phyloP scores from a whole-genome alignment of 2,797 vertebrate genomes.

The Syncerus caffer region DNA sequence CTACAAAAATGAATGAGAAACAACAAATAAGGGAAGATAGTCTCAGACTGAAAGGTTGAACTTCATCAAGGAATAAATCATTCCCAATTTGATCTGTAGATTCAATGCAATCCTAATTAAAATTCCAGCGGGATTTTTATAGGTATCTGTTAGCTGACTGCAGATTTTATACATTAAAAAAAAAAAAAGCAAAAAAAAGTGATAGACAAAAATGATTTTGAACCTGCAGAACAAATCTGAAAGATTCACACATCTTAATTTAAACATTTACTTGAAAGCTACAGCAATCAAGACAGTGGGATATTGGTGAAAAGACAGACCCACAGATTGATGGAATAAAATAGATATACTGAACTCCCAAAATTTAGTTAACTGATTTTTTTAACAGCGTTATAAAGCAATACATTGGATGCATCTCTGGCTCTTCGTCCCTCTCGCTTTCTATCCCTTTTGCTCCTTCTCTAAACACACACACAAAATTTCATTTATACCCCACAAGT shows the following conservation, averaged over 20 bases:
- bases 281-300: neutral
- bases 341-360: neutral
- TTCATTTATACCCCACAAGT: neutral
- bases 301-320: neutral
- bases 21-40: neutral
- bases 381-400: neutral
- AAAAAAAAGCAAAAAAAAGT: neutral
- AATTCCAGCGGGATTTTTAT: neutral
- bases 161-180: neutral
- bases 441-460: neutral
- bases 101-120: neutral
- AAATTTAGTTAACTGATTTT: neutral
- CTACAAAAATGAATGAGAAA: neutral
- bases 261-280: neutral
- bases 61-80: neutral
- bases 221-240: neutral
- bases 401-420: neutral
- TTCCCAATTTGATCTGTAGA: neutral
- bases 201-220: neutral
- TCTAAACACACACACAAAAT: neutral
- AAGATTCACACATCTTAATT: neutral
- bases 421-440: neutral
- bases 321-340: neutral
- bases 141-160: neutral
- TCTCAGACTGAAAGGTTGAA: neutral